Conservation (phyloP, 2,888 invertebrate species). For the Mesorhabditis belari region DNA sequence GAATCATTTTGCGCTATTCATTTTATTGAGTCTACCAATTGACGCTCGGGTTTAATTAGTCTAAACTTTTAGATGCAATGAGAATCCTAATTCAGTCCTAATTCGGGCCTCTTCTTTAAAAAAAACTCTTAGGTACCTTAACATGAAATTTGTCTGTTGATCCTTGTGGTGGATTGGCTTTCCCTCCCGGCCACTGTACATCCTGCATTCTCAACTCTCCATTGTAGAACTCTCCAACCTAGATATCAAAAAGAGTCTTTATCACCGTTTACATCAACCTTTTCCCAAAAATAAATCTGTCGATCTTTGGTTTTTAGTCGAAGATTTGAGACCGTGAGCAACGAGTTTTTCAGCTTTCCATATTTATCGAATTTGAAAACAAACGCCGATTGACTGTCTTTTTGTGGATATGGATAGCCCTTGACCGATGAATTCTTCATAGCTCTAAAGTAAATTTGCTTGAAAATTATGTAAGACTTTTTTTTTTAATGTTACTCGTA, state of each 20-base stretch:
- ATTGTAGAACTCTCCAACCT: conserved; percentile 49
- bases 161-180: conserved; percentile 90
- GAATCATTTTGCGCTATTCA: no score
- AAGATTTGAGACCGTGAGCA: conserved; percentile 87
- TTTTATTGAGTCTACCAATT: no score
- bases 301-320: conserved; percentile 25
- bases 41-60: no score
- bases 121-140: conserved; percentile 52
- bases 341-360: conserved; percentile 79
- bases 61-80: not conserved
- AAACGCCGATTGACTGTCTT: conserved; percentile 42
- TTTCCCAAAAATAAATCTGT: conserved; percentile 38
- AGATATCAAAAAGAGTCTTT: conserved; percentile 1
- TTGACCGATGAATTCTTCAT: conserved; percentile 37
- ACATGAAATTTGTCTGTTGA: conserved; percentile 93
- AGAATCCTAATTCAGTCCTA: not conserved
- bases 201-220: conserved; percentile 78
- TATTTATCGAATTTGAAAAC: conserved; percentile 69
- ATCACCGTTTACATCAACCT: conserved; percentile 18
- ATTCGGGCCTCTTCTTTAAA: not conserved
- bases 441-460: conserved; percentile 15
- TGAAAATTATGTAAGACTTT: no score
- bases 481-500: not conserved
- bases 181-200: conserved; percentile 95
- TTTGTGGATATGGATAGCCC: conserved; percentile 42